Conservation (phyloP, 2,888 invertebrate species). For the Drosophila paranaensis region DNA sequence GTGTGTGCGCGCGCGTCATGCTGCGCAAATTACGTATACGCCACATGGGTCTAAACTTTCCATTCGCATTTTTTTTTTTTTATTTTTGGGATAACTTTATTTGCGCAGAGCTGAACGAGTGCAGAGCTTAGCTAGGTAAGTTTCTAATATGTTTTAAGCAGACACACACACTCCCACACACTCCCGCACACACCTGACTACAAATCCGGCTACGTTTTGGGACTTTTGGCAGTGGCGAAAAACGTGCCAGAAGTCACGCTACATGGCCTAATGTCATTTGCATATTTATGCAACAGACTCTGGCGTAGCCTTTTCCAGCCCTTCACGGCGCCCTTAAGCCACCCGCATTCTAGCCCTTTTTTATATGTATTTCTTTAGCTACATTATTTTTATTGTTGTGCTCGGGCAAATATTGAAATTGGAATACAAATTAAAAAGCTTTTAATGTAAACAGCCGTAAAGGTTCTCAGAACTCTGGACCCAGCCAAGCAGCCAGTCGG, state of each 20-base stretch:
- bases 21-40: constrained; percentile 64
- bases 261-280: constrained; percentile 74
- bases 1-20: constrained; percentile 22
- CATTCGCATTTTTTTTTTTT: not conserved
- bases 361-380: constrained; percentile 24
- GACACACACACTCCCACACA: not conserved
- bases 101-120: constrained; percentile 51
- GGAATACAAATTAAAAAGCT: constrained; percentile 79
- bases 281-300: constrained; percentile 61
- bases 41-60: constrained; percentile 28
- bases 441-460: constrained; percentile 73
- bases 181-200: constrained; percentile 8
- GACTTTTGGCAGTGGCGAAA: constrained; percentile 26
- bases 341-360: constrained; percentile 40
- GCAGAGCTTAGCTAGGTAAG: constrained; percentile 20
- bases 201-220: constrained; percentile 9
- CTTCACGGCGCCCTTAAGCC: not conserved
- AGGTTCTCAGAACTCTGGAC: constrained; percentile 29
- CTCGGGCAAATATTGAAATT: constrained; percentile 76
- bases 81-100: constrained; percentile 22
- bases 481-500: not conserved
- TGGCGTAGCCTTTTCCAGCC: not conserved
- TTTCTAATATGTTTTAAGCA: constrained; percentile 31
- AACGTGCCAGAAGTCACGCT: constrained; percentile 76
- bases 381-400: constrained; percentile 72